These are phyloP conservation scores for Diarsia mendica DNA, from an alignment of 2,888 invertebrate species.

Conservation along the genomic window DNA sequence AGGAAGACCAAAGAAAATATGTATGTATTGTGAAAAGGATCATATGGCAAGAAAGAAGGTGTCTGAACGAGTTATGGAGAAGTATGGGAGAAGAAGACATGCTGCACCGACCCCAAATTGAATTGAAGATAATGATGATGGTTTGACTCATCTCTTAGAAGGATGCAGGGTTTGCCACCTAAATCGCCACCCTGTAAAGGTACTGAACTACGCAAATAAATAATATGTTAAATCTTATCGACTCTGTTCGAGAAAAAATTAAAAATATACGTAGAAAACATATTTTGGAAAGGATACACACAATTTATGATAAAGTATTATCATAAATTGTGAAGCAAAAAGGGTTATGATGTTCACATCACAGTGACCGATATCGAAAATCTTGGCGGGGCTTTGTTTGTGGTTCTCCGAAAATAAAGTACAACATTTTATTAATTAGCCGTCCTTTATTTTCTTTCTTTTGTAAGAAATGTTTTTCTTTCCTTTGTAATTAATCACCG, in stretches of 20 bases:
- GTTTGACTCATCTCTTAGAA: background rate
- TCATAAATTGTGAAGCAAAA: constrained; percentile 16
- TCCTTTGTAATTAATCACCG: background rate
- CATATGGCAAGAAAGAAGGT: too few species aligned
- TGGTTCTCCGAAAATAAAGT: background rate
- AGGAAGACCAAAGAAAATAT: too few species aligned
- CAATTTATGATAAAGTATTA: too few species aligned
- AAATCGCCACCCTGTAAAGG: background rate
- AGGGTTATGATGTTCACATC: constrained; percentile 39
- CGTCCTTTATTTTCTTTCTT: background rate
- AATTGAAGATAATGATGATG: too few species aligned
- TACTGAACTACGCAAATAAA: constrained; percentile 1
- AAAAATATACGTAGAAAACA: background rate
- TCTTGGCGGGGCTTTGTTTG: constrained; percentile 6
- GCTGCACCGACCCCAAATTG: too few species aligned
- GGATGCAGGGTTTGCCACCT: background rate
- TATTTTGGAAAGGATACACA: background rate
- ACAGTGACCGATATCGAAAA: constrained; percentile 18
- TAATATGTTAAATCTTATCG: background rate
- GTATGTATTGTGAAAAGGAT: too few species aligned
- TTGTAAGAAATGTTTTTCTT: background rate
- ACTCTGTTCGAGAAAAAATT: background rate
- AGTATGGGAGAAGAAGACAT: too few species aligned
- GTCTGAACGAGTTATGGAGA: too few species aligned
- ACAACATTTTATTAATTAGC: constrained; percentile 21